Base-by-base conservation (phyloP, 2,888 invertebrate genomes). In the Andricus quercusramuli region DNA sequence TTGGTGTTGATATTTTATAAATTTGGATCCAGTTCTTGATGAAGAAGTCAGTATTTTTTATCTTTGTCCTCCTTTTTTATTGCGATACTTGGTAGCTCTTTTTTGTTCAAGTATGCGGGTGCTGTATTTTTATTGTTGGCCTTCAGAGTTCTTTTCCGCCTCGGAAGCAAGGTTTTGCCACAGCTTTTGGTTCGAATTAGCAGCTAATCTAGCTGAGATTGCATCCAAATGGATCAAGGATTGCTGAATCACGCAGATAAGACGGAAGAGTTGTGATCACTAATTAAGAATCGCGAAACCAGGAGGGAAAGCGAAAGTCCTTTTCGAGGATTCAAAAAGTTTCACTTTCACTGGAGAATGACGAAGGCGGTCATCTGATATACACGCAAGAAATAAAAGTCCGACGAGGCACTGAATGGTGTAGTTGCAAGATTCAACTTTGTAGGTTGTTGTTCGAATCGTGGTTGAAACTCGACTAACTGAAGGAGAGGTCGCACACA, bases 331-430 rank as follows among this genome's bases (percentile, higher is more conserved):
- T 44, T 77, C 56, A 20, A 64, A 65, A 62, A 77, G 83, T 80
- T 82, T 82, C 70, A 82, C 83, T 82, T 82, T 83, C 82, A 83
- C 82, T 80, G 79, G 47, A 25, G 29, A 64, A 64, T 64, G 64
- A 64, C 78, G 74, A 80, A 74, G 79, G n/a, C 51, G 66, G 62
- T 15, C 47, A 78, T 76, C 79, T 79, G 74, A 78, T 56, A 62
- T 78, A 62, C 76, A 68, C 65, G 59, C 70, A 79, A 74, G 47
- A 51, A 67, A 74, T 68, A 64, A 78, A 68, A 74, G n/a, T 56
- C 37, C 11, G 41, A 68, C 3, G 56, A 74, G 74, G 74, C 74
- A 74, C 74, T 56, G 67, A 41, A 44, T 37, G 67, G 67, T 37
- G 17, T 51, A 56, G 2, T n/a, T 56, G 8, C n/a, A 56, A 56